Evolutionary conservation across 2,797 vertebrate species (phyloP).

Genomic region (Hafferia zeledoni): DNA sequence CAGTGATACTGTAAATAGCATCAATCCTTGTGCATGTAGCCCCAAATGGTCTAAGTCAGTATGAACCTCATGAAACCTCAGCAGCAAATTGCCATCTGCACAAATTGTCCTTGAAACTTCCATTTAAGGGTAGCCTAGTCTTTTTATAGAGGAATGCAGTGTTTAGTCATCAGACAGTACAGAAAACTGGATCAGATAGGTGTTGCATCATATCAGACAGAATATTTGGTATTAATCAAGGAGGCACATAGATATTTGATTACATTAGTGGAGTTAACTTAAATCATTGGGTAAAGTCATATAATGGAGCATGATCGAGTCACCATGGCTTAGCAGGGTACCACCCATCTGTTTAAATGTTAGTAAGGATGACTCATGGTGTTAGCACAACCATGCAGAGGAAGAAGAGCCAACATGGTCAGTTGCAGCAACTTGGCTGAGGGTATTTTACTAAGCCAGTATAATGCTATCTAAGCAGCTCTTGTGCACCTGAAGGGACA

Average conservation of each 20-base stretch:
- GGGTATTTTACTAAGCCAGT: not conserved
- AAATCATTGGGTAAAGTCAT: slow-evolving; percentile 6
- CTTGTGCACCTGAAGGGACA: fast-evolving
- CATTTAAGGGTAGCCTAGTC: not conserved
- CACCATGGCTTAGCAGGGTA: slow-evolving; percentile 2
- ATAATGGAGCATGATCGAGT: slow-evolving; percentile 38
- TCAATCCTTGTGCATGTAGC: not conserved
- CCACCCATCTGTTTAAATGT: slow-evolving; percentile 53
- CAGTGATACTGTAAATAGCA: not conserved
- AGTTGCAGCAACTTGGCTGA: not conserved
- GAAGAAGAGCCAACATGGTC: not conserved
- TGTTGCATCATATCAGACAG: not conserved
- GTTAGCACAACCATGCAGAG: not conserved
- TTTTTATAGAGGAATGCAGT: not conserved
- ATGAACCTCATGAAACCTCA: not conserved
- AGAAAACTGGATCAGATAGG: not conserved
- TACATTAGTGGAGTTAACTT: slow-evolving; percentile 16
- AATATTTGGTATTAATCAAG: slow-evolving; percentile 8
- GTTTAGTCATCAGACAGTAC: not conserved
- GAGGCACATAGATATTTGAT: not conserved
- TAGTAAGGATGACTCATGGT: slow-evolving; percentile 32
- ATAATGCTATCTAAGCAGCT: not conserved
- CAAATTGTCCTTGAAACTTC: not conserved
- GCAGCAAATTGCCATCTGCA: not conserved
- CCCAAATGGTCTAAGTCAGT: not conserved